Evolutionary conservation across 2,797 vertebrate genomes (phyloP).

Genomic region (Leptoclinus maculatus): DNA sequence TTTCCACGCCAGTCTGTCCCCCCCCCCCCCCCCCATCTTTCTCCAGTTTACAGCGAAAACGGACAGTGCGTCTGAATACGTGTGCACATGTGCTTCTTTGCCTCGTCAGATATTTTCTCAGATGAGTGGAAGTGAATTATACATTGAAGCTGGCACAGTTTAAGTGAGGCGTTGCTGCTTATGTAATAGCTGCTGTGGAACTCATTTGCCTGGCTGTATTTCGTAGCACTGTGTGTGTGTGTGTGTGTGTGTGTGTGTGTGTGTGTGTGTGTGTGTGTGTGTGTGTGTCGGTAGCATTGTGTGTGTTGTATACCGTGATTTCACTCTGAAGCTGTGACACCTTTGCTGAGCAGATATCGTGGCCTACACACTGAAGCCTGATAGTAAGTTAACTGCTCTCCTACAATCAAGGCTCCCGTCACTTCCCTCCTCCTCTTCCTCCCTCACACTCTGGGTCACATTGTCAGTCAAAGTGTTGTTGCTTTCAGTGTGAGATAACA

Average conservation of each 20-base stretch:
- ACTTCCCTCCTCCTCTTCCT: constrained; percentile 9
- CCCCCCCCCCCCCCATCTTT: constrained; percentile 27
- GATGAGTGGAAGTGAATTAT: constrained; percentile 77
- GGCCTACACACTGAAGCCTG: constrained; percentile 42
- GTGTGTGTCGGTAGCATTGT: constrained; percentile 5
- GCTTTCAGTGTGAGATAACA: constrained; percentile 66
- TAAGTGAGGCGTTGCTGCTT: constrained; percentile 72
- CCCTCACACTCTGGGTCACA: constrained; percentile 47
- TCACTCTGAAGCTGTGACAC: constrained; percentile 40
- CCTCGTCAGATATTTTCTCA: constrained; percentile 72
- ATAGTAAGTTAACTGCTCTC: constrained; percentile 20
- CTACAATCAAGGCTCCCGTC: constrained; percentile 24
- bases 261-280: constrained; percentile 35
- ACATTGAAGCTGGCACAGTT: constrained; percentile 77
- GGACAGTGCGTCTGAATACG: constrained; percentile 61
- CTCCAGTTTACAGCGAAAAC: constrained; percentile 59
- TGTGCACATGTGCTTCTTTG: constrained; percentile 64
- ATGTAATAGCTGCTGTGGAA: constrained; percentile 81
- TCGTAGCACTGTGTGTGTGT: constrained; percentile 48
- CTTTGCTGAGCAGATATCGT: constrained; percentile 37
- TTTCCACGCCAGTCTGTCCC: constrained; percentile 56
- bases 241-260: constrained; percentile 31
- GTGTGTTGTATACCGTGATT: constrained; percentile 41
- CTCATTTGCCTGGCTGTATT: constrained; percentile 73
- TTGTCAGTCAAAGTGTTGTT: constrained; percentile 64